Conservation (phyloP, 2,113 vertebrate genomes). For the Centropus bengalensis region DNA sequence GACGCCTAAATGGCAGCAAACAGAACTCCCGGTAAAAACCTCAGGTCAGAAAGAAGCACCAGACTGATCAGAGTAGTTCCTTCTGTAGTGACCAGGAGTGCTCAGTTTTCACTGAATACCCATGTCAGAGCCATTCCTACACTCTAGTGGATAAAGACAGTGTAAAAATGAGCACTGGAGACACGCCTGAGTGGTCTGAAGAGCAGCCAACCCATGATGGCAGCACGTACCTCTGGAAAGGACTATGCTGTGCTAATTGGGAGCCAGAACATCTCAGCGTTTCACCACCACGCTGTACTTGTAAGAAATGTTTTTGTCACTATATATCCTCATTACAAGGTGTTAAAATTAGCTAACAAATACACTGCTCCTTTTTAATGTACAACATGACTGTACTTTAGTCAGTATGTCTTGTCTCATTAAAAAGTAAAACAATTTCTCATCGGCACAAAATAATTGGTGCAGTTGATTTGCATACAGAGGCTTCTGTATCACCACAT, state of each 20-base stretch:
- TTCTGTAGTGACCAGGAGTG: neutral
- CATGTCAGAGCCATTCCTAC: neutral
- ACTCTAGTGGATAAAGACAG: neutral
- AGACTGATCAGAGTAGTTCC: neutral
- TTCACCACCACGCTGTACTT: neutral
- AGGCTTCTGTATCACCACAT: neutral
- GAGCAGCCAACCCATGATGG: neutral
- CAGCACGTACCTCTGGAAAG: neutral
- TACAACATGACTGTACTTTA: neutral
- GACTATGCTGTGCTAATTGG: neutral
- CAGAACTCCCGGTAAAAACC: neutral
- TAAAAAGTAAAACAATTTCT: neutral
- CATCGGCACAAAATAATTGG: neutral
- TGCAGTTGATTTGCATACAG: neutral
- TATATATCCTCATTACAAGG: neutral
- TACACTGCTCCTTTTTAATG: neutral
- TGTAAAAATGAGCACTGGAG: neutral
- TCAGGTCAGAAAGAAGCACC: neutral
- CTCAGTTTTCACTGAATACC: neutral
- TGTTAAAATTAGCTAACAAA: constrained; percentile 35
- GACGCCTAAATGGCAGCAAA: neutral
- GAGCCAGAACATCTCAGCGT: neutral
- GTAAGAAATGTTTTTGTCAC: neutral
- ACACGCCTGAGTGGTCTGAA: neutral
- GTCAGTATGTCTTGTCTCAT: neutral